phyloP scores from a whole-genome alignment of 2,797 vertebrate species.

The Manis crassicaudata region DNA sequence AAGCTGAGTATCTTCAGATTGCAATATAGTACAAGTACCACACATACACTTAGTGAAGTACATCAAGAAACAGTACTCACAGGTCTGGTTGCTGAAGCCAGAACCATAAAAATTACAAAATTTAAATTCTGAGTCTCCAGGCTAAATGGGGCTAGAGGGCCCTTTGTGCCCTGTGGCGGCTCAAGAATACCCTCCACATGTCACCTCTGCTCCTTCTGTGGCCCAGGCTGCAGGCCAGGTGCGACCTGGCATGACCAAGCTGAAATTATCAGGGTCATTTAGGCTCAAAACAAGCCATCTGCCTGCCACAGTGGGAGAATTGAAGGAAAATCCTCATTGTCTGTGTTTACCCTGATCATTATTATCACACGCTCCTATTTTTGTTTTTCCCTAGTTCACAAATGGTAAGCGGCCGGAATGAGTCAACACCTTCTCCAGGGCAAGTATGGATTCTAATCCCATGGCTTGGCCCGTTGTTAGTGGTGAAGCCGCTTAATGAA shows the following conservation, averaged over 20 bases:
- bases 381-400: neutral
- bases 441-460: neutral
- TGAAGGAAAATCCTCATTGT: neutral
- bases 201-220: neutral
- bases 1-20: neutral
- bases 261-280: neutral
- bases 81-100: neutral
- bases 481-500: neutral
- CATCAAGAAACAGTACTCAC: neutral
- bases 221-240: neutral
- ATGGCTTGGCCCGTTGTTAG: neutral
- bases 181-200: neutral
- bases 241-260: neutral
- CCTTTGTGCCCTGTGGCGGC: neutral
- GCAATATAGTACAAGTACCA: neutral
- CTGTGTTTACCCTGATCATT: neutral
- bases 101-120: neutral
- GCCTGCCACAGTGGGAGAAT: neutral
- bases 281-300: neutral
- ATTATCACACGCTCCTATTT: neutral
- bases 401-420: neutral
- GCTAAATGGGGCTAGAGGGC: neutral
- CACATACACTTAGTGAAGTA: neutral
- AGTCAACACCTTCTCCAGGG: neutral
- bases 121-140: neutral